Percentiles rank a stretch among this genome's conserved stretches.
phyloP scores from a whole-genome alignment of 2,888 invertebrate genomes.

The Callosobruchus maculatus region DNA sequence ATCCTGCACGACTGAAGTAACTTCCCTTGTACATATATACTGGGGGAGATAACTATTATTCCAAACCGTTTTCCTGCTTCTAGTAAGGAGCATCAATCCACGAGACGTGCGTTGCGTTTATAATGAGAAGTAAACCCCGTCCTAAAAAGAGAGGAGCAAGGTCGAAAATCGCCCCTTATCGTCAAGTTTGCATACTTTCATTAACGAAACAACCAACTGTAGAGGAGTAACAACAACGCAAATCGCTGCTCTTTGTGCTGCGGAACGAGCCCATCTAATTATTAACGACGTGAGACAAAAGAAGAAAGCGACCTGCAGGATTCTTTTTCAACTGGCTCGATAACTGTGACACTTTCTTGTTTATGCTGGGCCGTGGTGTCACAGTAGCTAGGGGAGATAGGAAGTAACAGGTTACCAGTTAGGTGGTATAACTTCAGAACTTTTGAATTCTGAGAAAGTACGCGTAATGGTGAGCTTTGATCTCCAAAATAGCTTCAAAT shows the following conservation, averaged over 20 bases:
- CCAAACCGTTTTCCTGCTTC: not conserved
- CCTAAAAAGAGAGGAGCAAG: not conserved
- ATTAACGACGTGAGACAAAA: not conserved
- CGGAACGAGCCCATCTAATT: not conserved
- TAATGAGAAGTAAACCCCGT: not conserved
- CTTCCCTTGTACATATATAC: no score
- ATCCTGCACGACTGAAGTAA: no score
- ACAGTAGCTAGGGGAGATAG: not conserved
- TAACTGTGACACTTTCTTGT: not conserved
- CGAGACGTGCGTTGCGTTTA: not conserved
- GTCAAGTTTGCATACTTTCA: not conserved
- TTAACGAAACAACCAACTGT: not conserved
- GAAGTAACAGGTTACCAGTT: not conserved
- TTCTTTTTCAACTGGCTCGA: not conserved
- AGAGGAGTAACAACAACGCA: not conserved
- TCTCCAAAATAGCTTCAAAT: no score
- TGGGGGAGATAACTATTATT: not conserved
- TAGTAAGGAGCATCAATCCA: not conserved
- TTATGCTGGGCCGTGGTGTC: not conserved
- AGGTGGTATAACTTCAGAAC: not conserved
- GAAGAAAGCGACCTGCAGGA: not conserved
- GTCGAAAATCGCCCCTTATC: not conserved
- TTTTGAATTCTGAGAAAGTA: no score
- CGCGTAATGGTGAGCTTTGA: no score
- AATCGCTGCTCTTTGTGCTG: not conserved